Conservation (phyloP, 2,797 vertebrate species). For the Molothrus ater region DNA sequence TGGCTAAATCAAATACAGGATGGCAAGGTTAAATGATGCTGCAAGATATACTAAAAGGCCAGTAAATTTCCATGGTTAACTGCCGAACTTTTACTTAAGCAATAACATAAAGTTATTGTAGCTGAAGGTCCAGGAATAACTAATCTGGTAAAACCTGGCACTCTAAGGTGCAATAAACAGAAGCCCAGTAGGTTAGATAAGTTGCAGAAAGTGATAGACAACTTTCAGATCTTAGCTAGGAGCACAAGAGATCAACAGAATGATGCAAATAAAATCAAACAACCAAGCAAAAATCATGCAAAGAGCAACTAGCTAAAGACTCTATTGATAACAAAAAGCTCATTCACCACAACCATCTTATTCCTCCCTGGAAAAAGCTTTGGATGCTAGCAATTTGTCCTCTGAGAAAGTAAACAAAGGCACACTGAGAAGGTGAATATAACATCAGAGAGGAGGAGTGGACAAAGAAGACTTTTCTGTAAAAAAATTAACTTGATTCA, state of each 20-base stretch:
- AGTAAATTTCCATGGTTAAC: background rate
- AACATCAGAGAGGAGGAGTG: background rate
- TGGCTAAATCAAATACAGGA: background rate
- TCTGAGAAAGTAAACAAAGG: background rate
- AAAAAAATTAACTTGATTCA: background rate
- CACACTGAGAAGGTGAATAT: background rate
- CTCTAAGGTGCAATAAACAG: background rate
- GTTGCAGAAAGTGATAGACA: background rate
- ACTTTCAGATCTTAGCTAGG: background rate
- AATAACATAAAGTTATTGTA: background rate
- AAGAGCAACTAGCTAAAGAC: background rate
- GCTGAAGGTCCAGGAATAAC: background rate
- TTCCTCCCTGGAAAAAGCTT: background rate
- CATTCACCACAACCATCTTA: fast-evolving
- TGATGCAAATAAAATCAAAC: no score
- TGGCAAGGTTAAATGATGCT: background rate
- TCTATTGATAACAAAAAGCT: background rate
- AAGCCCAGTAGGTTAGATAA: background rate
- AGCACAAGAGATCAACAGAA: background rate
- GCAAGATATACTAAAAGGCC: background rate
- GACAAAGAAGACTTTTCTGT: background rate
- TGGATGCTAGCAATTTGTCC: background rate
- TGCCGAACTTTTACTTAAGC: background rate
- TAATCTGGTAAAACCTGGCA: background rate
- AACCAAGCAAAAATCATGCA: background rate